Evolutionary conservation across 2,113 vertebrate species (phyloP).

Genomic region (Sitta europaea): DNA sequence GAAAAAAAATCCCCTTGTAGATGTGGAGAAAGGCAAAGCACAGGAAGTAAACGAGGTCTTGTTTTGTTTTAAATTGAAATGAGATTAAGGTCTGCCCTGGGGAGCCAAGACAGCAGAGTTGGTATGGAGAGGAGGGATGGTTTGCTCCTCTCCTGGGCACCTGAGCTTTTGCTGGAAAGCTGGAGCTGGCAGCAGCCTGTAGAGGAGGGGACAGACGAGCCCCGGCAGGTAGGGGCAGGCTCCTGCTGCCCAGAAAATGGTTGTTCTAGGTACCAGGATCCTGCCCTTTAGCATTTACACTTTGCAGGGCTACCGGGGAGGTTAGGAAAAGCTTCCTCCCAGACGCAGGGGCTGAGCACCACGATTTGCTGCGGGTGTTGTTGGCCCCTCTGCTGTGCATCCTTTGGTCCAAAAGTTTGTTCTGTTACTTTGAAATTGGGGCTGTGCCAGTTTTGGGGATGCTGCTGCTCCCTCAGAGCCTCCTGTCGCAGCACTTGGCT

Average conservation of each 20-base stretch:
- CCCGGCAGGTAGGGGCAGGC: background rate
- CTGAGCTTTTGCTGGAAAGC: background rate
- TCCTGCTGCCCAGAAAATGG: background rate
- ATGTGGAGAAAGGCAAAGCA: constrained; percentile 16
- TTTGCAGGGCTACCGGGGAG: background rate
- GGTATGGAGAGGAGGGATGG: background rate
- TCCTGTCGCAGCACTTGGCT: background rate
- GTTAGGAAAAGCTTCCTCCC: background rate
- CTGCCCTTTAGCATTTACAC: background rate
- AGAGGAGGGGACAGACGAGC: background rate
- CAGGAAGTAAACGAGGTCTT: constrained; percentile 25
- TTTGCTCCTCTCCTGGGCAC: background rate
- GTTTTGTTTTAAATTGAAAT: constrained; percentile 56
- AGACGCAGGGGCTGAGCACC: background rate
- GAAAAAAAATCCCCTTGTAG: constrained; percentile 1
- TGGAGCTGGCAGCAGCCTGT: background rate
- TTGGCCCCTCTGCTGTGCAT: background rate
- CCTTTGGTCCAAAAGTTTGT: background rate
- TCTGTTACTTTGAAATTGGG: background rate
- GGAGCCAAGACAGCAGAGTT: background rate
- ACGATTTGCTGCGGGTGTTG: background rate
- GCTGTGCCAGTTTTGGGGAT: background rate
- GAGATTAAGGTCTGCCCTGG: constrained; percentile 31
- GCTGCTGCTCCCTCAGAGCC: background rate
- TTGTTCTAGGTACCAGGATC: background rate